These are phyloP conservation scores for Megalops cyprinoides DNA, from an alignment of 2,797 vertebrate genomes.

Conservation along the genomic window DNA sequence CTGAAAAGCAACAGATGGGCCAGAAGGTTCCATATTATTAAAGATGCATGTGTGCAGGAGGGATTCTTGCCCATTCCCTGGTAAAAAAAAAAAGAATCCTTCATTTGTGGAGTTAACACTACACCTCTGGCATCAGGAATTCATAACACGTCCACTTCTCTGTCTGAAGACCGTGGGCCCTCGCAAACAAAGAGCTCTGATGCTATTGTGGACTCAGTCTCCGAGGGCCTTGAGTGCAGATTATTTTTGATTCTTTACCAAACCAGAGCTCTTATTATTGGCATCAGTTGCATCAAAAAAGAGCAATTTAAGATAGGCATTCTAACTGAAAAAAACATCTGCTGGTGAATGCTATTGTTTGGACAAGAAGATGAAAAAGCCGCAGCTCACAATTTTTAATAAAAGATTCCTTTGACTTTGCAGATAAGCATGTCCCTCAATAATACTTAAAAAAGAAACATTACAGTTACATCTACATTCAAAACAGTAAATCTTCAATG, in stretches of 20 bases:
- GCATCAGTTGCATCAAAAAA: not conserved
- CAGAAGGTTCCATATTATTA: constrained; percentile 45
- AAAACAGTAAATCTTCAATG: not conserved
- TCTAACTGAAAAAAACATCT: constrained; percentile 3
- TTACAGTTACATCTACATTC: not conserved
- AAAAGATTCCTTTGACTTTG: not conserved
- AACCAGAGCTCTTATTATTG: not conserved
- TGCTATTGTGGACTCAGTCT: not conserved
- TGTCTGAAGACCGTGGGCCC: not conserved
- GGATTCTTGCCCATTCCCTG: constrained; percentile 44
- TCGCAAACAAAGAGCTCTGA: not conserved
- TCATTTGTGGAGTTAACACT: constrained; percentile 34
- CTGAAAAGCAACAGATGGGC: constrained; percentile 56
- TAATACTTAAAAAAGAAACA: not conserved
- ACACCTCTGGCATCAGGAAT: constrained; percentile 40
- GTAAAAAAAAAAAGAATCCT: constrained; percentile 49
- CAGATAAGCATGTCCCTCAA: not conserved
- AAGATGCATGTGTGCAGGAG: constrained; percentile 53
- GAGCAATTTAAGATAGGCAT: not conserved
- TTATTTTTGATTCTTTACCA: not conserved
- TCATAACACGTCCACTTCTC: not conserved
- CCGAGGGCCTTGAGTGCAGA: too few relatives aligned
- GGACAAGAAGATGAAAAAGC: not conserved
- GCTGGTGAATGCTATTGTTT: not conserved
- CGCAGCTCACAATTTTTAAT: too few relatives aligned